phyloP scores from a whole-genome alignment of 2,113 vertebrate species.

The Orthonyx spaldingii region DNA sequence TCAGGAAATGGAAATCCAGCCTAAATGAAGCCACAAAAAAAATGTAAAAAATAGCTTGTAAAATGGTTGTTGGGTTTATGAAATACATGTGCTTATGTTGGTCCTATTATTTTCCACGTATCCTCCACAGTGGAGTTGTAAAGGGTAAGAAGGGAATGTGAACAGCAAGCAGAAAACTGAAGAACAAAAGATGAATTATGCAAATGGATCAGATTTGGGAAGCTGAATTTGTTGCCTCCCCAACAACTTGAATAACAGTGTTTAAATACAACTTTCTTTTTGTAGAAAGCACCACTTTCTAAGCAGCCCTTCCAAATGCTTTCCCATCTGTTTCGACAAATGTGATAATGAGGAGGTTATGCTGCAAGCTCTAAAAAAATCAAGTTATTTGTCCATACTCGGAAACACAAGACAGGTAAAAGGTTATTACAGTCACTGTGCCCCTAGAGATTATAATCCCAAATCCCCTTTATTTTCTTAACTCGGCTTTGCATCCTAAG shows the following conservation, averaged over 20 bases:
- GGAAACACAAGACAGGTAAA: slow-evolving; percentile 40
- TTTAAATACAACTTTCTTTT: slow-evolving; percentile 68
- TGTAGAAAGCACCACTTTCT: slow-evolving; percentile 57
- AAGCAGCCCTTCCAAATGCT: slow-evolving; percentile 70
- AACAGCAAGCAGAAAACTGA: slow-evolving; percentile 30
- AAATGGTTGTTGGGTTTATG: neutral
- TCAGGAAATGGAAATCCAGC: slow-evolving; percentile 49
- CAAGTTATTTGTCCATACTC: neutral
- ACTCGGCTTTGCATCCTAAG: neutral
- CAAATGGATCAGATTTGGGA: slow-evolving; percentile 26
- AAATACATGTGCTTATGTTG: neutral
- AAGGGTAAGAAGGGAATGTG: neutral
- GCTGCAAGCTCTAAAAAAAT: slow-evolving; percentile 33
- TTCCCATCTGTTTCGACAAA: slow-evolving; percentile 78
- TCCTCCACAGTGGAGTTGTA: neutral
- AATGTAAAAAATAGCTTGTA: neutral
- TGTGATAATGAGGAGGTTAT: slow-evolving; percentile 75
- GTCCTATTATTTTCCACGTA: neutral
- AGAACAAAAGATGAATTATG: slow-evolving; percentile 46
- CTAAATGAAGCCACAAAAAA: neutral
- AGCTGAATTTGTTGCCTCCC: slow-evolving; percentile 44
- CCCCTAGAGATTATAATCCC: neutral
- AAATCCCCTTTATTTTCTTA: neutral
- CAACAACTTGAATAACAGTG: slow-evolving; percentile 59
- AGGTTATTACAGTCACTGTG: neutral